Conservation (phyloP, 2,113 vertebrate genomes). For the Cryptotis parvus region DNA sequence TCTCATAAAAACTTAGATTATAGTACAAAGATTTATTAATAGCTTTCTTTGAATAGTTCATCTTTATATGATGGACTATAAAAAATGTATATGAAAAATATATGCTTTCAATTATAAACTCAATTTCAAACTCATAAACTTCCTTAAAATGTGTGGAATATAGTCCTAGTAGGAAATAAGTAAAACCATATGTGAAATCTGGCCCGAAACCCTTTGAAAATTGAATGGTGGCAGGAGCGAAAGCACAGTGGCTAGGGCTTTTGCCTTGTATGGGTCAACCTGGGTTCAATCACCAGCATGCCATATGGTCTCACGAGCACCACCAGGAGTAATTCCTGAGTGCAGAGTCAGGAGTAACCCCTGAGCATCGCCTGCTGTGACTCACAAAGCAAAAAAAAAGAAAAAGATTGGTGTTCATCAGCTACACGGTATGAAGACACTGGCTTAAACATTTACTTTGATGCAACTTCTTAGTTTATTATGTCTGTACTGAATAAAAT, state of each 20-base stretch:
- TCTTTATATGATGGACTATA: no score
- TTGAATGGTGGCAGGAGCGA: no score
- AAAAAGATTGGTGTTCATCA: no score
- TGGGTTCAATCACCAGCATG: no score
- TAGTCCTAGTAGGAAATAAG: not conserved
- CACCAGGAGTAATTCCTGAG: no score
- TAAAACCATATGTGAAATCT: not conserved
- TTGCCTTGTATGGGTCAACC: no score
- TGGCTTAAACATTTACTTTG: conserved; percentile 45
- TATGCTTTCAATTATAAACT: not conserved
- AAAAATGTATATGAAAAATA: not conserved
- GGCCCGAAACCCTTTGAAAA: not conserved
- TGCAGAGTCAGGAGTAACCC: no score
- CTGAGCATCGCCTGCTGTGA: no score
- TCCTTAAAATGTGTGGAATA: not conserved
- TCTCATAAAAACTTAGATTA: not conserved
- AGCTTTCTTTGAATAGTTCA: no score
- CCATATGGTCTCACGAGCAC: no score
- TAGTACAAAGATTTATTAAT: not conserved
- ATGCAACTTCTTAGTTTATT: conserved; percentile 45
- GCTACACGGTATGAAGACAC: not conserved
- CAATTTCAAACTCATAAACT: conserved; percentile 22
- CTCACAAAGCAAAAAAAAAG: no score
- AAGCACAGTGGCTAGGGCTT: no score
- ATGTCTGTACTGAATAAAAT: conserved; percentile 25